Evolutionary conservation across 2,888 invertebrate species (phyloP).

Genomic region (Sphaerolaimus hirsutus): DNA sequence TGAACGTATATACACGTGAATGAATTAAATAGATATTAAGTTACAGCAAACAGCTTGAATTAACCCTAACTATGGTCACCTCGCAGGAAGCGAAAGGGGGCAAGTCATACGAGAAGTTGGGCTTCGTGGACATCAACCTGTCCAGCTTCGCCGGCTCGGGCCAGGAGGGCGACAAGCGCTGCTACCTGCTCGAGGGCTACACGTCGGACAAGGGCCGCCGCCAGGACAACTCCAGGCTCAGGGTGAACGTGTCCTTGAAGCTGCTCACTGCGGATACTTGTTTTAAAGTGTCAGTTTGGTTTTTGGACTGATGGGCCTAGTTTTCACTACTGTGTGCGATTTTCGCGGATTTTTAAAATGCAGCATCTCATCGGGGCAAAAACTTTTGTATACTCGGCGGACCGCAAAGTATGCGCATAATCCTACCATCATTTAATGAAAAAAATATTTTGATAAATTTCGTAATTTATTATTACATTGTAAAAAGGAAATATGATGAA

Average conservation of each 20-base stretch:
- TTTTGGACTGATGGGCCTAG: too few relatives aligned
- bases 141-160: conserved; percentile 88
- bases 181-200: conserved; percentile 58
- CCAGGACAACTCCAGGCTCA: conserved; percentile 83
- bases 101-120: conserved; percentile 71
- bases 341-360: too few relatives aligned
- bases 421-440: too few relatives aligned
- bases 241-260: conserved; percentile 67
- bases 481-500: too few relatives aligned
- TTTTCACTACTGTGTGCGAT: too few relatives aligned
- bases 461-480: too few relatives aligned
- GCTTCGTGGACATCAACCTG: conserved; percentile 85
- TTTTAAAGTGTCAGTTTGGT: conserved; percentile 57
- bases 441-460: too few relatives aligned
- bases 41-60: background rate
- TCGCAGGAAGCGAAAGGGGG: conserved; percentile 47
- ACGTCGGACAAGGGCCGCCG: conserved; percentile 41
- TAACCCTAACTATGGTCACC: background rate
- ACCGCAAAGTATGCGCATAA: too few relatives aligned
- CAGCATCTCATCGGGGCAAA: too few relatives aligned
- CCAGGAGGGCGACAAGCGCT: conserved; percentile 42
- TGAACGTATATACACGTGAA: too few relatives aligned
- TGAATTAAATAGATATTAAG: too few relatives aligned
- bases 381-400: too few relatives aligned
- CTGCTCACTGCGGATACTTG: conserved; percentile 84